Evolutionary conservation across 2,113 vertebrate genomes (phyloP).

Genomic region (Orycteropus afer): DNA sequence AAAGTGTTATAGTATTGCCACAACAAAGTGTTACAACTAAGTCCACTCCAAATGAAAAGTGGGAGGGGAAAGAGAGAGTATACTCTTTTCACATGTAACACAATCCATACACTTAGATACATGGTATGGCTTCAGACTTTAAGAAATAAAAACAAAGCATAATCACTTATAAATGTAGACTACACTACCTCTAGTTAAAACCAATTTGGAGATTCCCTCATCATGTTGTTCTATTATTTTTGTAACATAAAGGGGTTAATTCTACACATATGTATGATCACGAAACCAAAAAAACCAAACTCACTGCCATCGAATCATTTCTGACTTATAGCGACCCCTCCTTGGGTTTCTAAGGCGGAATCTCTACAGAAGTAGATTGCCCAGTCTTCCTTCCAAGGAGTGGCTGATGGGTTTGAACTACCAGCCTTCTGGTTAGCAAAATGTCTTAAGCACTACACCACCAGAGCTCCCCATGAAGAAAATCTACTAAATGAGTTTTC

Average conservation of each 20-base stretch:
- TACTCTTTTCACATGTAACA: neutral
- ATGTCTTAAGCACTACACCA: too few species aligned
- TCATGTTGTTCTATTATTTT: neutral
- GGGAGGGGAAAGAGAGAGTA: neutral
- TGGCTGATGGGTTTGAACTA: too few species aligned
- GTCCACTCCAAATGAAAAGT: neutral
- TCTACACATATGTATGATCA: neutral
- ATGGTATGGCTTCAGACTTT: neutral
- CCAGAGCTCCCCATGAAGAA: too few species aligned
- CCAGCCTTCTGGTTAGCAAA: too few species aligned
- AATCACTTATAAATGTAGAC: neutral
- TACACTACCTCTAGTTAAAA: neutral
- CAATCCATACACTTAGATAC: neutral
- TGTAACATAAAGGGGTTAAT: neutral
- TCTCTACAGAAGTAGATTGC: too few species aligned
- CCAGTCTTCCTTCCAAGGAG: too few species aligned
- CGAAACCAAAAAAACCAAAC: too few species aligned
- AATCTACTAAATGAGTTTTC: neutral
- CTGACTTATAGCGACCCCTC: too few species aligned
- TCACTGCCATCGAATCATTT: too few species aligned
- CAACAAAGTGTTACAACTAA: neutral
- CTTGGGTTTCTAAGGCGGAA: too few species aligned
- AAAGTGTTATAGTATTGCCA: too few species aligned
- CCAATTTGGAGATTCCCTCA: neutral
- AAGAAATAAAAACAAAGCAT: neutral